Percentiles rank a stretch among this genome's conserved stretches.
Evolutionary conservation across 2,113 vertebrate species (phyloP).

Genomic region (Oplegnathus fasciatus): DNA sequence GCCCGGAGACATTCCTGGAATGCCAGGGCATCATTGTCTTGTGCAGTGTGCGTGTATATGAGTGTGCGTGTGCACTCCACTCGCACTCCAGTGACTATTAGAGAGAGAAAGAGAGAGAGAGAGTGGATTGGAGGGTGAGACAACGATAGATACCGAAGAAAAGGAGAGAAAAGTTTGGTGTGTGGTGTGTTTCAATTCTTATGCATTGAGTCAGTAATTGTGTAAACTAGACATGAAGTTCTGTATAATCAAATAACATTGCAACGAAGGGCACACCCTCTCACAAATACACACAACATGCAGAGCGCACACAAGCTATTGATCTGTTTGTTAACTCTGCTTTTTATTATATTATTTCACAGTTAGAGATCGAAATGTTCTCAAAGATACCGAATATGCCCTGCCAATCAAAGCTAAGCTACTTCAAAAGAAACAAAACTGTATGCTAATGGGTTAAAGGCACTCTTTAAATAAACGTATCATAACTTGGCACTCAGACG

Average conservation of each 20-base stretch:
- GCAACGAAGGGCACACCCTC: conserved; percentile 1
- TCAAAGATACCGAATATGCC: neutral
- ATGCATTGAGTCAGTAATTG: conserved; percentile 2
- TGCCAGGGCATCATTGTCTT: conserved; percentile 65
- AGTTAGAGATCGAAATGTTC: neutral
- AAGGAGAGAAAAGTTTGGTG: neutral
- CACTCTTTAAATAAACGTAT: neutral
- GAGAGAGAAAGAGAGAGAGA: neutral
- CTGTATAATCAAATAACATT: conserved; percentile 8
- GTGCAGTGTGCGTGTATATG: conserved; percentile 32
- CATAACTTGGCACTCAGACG: conserved; percentile 1
- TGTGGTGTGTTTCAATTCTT: conserved; percentile 21
- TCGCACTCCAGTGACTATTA: neutral
- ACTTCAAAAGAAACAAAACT: neutral
- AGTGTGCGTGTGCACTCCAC: neutral
- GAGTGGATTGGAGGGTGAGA: neutral
- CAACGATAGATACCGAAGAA: neutral
- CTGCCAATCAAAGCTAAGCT: neutral
- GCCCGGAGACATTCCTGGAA: conserved; percentile 71
- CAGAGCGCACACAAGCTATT: neutral
- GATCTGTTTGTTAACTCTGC: neutral
- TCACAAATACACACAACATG: conserved; percentile 5
- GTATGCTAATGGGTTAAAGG: neutral
- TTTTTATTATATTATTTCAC: neutral
- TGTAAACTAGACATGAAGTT: conserved; percentile 31